These are phyloP conservation scores for Zonotrichia leucophrys DNA, from an alignment of 2,113 vertebrate species.

Conservation along the genomic window DNA sequence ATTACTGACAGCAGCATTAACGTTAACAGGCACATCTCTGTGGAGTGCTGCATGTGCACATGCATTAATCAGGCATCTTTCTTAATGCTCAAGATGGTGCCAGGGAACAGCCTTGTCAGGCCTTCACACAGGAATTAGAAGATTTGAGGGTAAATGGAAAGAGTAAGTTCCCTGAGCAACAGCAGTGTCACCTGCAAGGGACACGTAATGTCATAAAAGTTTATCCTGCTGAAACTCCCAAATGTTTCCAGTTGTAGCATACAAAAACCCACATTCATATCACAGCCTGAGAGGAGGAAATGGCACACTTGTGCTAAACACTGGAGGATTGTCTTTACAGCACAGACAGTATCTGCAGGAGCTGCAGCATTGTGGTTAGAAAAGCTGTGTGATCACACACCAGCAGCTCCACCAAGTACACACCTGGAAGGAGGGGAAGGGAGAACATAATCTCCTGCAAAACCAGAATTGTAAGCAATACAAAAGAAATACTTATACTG, in stretches of 20 bases:
- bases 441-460: background rate
- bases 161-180: background rate
- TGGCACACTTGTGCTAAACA: background rate
- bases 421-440: background rate
- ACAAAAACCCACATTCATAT: background rate
- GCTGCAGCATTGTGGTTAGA: background rate
- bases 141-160: background rate
- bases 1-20: background rate
- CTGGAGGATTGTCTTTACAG: background rate
- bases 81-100: background rate
- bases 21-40: background rate
- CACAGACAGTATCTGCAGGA: background rate
- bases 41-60: fast-evolving
- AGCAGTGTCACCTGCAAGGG: background rate
- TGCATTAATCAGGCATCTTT: background rate
- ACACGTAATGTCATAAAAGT: background rate
- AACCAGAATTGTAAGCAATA: background rate
- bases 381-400: background rate
- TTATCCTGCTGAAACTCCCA: background rate
- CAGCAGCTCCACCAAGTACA: background rate
- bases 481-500: background rate
- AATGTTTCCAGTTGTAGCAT: background rate
- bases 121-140: background rate
- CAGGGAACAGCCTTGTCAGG: background rate
- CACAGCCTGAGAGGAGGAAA: slow-evolving; percentile 13